Conservation (phyloP, 2,113 vertebrate genomes). For the Mesocricetus auratus region DNA sequence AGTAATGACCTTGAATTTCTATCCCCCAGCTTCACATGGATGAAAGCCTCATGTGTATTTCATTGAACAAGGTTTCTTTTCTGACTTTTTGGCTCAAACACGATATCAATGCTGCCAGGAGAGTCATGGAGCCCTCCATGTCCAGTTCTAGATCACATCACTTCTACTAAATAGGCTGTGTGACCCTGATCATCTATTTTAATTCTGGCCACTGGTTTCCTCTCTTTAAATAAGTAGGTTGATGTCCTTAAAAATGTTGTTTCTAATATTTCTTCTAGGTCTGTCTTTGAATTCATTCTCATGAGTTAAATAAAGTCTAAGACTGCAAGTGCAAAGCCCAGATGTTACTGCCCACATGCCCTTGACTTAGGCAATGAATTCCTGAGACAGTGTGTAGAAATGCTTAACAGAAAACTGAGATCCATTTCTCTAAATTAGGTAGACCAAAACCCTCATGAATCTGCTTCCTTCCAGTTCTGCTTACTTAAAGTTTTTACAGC, state of each 20-base stretch:
- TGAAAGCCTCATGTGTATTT: not conserved
- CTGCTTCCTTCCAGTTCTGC: not conserved
- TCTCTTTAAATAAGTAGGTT: not conserved
- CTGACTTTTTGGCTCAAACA: conserved; percentile 14
- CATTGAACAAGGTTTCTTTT: not conserved
- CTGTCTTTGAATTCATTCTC: not conserved
- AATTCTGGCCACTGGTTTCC: not conserved
- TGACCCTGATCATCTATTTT: not conserved
- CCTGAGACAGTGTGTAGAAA: not conserved
- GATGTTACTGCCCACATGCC: not conserved
- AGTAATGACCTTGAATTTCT: not conserved
- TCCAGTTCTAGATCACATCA: not conserved
- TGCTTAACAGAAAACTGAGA: not conserved
- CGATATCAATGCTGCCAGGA: not conserved
- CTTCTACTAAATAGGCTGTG: not conserved
- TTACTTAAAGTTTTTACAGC: not conserved
- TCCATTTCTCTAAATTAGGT: conserved; percentile 7
- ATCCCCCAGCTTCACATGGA: not conserved
- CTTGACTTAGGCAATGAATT: not conserved
- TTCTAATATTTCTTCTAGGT: not conserved
- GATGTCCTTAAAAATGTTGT: not conserved
- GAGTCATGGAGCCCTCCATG: not conserved
- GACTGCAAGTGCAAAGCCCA: not conserved
- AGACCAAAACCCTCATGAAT: not conserved
- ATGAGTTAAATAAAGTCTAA: not conserved